Conservation (phyloP, 2,888 invertebrate species). For the Tholera decimalis region DNA sequence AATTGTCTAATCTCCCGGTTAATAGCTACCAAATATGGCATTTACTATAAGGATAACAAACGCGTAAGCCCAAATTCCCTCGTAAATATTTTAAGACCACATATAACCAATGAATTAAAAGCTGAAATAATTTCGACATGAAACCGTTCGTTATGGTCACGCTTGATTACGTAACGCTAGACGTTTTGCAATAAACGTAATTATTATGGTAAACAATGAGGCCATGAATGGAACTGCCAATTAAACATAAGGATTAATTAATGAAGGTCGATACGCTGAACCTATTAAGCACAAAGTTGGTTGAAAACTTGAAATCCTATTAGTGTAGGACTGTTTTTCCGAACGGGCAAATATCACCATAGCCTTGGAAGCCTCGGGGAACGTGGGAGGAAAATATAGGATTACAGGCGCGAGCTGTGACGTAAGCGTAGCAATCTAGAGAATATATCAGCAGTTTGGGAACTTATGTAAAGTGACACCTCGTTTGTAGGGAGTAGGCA, state of each 20-base stretch:
- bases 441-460: slow-evolving; percentile 27
- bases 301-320: slow-evolving; percentile 30
- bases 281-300: slow-evolving; percentile 18
- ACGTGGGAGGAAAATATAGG: slow-evolving; percentile 36
- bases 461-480: slow-evolving; percentile 24
- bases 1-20: background rate
- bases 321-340: slow-evolving; percentile 21
- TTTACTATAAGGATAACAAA: background rate
- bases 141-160: slow-evolving; percentile 34
- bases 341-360: slow-evolving; percentile 36
- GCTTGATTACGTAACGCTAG: slow-evolving; percentile 28
- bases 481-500: background rate
- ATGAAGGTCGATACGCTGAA: slow-evolving; percentile 15
- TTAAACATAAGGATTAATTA: slow-evolving; percentile 27
- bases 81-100: slow-evolving; percentile 30
- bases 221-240: slow-evolving; percentile 41
- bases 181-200: slow-evolving; percentile 36
- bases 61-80: background rate
- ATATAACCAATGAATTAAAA: slow-evolving; percentile 27
- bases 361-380: slow-evolving; percentile 30
- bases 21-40: background rate
- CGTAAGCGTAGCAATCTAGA: slow-evolving; percentile 18
- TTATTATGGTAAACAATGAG: slow-evolving; percentile 32
- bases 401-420: slow-evolving; percentile 43
- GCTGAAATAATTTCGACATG: slow-evolving; percentile 38